These are phyloP conservation scores for Troglohyphantes excavatus DNA, from an alignment of 2,888 invertebrate species.

Conservation along the genomic window DNA sequence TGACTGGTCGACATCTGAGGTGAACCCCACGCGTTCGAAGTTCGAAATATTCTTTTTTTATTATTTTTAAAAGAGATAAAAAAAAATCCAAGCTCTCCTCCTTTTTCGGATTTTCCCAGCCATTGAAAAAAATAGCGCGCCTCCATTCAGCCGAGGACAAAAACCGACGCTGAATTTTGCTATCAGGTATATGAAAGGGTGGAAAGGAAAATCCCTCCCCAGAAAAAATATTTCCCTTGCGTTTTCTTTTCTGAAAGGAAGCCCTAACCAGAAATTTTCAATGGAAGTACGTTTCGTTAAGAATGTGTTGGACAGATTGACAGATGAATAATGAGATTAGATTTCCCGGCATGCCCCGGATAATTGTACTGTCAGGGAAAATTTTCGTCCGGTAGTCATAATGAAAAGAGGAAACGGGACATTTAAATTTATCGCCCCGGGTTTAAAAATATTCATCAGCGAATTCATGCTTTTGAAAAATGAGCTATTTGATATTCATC, in stretches of 20 bases:
- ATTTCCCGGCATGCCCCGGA: constrained; percentile 5
- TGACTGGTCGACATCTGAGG: constrained; percentile 46
- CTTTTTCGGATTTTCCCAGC: constrained; percentile 49
- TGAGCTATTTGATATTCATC: constrained; percentile 1
- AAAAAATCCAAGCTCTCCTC: constrained; percentile 33
- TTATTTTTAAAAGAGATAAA: constrained; percentile 18
- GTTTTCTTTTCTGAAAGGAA: constrained; percentile 45
- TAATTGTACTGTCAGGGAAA: constrained; percentile 52
- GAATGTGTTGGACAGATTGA: constrained; percentile 53
- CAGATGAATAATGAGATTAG: constrained; percentile 55
- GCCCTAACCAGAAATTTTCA: constrained; percentile 43
- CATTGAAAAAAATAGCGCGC: constrained; percentile 50
- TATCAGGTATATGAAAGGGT: constrained; percentile 55
- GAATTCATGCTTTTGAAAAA: background rate
- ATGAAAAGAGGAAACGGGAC: background rate
- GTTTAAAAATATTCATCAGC: background rate
- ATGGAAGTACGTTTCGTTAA: constrained; percentile 37
- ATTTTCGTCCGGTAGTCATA: constrained; percentile 1
- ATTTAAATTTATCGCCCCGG: background rate
- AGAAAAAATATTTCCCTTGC: constrained; percentile 47
- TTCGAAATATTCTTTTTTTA: constrained; percentile 30
- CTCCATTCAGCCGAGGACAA: constrained; percentile 52
- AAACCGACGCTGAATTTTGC: constrained; percentile 45
- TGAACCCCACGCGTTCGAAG: constrained; percentile 15
- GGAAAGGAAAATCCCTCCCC: background rate